Evolutionary conservation across 2,797 vertebrate species (phyloP).

Genomic region (Scolopax bukidnonensis): DNA sequence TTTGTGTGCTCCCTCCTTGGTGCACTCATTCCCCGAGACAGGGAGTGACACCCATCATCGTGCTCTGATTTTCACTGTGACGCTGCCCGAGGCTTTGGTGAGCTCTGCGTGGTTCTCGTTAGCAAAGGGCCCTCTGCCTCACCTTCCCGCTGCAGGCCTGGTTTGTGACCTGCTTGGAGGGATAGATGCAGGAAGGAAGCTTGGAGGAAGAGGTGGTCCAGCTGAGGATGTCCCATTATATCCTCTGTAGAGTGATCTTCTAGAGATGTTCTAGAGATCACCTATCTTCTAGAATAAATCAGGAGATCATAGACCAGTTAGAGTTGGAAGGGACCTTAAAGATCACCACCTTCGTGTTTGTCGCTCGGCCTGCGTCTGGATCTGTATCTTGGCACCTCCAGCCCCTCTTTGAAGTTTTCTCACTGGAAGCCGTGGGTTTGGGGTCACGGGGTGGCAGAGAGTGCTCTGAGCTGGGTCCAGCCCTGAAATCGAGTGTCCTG

Average conservation of each 20-base stretch:
- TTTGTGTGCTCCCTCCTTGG: background rate
- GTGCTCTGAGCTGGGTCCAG: background rate
- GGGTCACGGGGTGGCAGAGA: rapidly evolving
- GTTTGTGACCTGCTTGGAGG: rapidly evolving
- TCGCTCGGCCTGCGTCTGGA: background rate
- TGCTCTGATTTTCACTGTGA: rapidly evolving
- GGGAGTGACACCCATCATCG: rapidly evolving
- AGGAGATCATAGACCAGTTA: background rate
- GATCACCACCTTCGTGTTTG: background rate
- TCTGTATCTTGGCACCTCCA: background rate
- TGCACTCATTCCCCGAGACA: background rate
- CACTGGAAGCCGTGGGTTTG: rapidly evolving
- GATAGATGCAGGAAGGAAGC: background rate
- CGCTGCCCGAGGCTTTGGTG: background rate
- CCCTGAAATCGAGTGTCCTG: background rate
- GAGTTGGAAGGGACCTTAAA: background rate
- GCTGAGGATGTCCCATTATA: rapidly evolving
- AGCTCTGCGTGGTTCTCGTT: background rate
- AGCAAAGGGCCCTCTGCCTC: background rate
- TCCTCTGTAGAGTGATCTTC: background rate
- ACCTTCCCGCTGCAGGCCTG: background rate
- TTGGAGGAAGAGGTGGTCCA: background rate
- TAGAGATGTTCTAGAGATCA: no score
- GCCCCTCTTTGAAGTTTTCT: background rate
- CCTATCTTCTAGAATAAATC: background rate